Base-by-base conservation (phyloP, 2,888 invertebrate species). In the Chalcosyrphus nemorum region DNA sequence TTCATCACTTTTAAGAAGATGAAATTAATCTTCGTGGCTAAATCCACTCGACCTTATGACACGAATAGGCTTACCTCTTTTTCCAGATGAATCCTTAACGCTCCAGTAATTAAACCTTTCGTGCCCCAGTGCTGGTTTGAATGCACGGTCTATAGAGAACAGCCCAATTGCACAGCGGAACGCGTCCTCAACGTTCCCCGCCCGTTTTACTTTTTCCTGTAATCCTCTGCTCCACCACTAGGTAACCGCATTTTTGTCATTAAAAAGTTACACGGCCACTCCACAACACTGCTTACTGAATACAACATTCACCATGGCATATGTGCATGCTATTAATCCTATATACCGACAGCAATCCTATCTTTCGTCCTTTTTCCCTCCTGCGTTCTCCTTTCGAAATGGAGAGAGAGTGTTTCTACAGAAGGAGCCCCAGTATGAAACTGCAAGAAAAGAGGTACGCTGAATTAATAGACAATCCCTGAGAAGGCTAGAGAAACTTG, bases 221-320 rank as follows among this genome's bases (percentile, higher is more conserved):
- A 84, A 76, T 72, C 72, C 66, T 80, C 71, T 68, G 59, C 72
- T 57, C 76, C 52, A 41, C 38, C 68, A 76, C 78, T 76, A 74
- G 80, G 74, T 76, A 86, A 80, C 84, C 86, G 74, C 86, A 86
- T 81, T 81, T 86, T 80, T 80, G 68, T 84, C 81, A 86, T 86
- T 86, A 86, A 86, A 86, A 86, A 86, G 84, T 84, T 81, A 84
- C 84, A 77, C 80, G 76, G 50, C 71, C 74, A 74, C 81, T 86
- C 74, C 74, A 74, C 74, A 61, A 75, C 41, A 57, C 72, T 59
- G 56, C 54, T 65, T 52, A 45, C 63, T 72, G 80, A 71, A 56
- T 68, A 72, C 61, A 78, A 38, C 72, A 43, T 45, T 61, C 72
- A 78, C 72, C 38, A 43, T 61, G 72, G 66, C 77, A 59, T 72